Percentiles rank a stretch among this genome's conserved stretches.
phyloP scores from a whole-genome alignment of 2,888 invertebrate genomes.

The Drosophila gaucha region DNA sequence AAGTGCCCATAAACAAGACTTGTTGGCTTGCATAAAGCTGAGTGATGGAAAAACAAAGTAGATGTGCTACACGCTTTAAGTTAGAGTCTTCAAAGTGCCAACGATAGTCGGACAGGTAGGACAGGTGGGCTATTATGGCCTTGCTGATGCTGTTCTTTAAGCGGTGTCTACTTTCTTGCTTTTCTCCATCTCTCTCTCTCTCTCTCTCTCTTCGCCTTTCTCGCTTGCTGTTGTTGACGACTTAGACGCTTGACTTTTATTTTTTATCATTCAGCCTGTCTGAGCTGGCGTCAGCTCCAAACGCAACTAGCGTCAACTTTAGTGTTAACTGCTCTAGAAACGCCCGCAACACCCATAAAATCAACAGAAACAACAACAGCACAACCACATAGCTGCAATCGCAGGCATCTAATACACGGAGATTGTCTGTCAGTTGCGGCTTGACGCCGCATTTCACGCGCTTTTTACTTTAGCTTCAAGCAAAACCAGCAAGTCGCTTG shows the following conservation, averaged over 20 bases:
- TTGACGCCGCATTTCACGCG: conserved; percentile 49
- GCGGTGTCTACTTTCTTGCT: conserved; percentile 32
- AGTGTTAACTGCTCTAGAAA: conserved; percentile 34
- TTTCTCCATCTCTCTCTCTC: neutral
- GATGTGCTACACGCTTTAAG: conserved; percentile 10
- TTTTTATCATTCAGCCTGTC: conserved; percentile 29
- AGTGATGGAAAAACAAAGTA: conserved; percentile 21
- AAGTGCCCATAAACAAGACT: conserved; percentile 8
- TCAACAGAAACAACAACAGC: conserved; percentile 1
- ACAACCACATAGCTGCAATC: conserved; percentile 21
- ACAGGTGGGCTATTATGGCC: neutral
- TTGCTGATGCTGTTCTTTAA: conserved; percentile 37
- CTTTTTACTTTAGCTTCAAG: conserved; percentile 47
- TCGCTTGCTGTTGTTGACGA: conserved; percentile 3
- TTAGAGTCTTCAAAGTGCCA: conserved; percentile 10
- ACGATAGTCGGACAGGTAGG: conserved; percentile 5
- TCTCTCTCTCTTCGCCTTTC: neutral
- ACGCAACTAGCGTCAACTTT: conserved; percentile 46
- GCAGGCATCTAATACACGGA: conserved; percentile 25
- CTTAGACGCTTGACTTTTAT: conserved; percentile 37
- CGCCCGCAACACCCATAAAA: conserved; percentile 10
- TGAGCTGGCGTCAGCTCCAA: conserved; percentile 45
- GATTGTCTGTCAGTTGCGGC: conserved; percentile 45
- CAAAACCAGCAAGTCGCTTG: conserved; percentile 32
- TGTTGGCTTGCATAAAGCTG: conserved; percentile 19